phyloP scores from a whole-genome alignment of 1,140 invertebrate species.

The Tenebrio molitor region DNA sequence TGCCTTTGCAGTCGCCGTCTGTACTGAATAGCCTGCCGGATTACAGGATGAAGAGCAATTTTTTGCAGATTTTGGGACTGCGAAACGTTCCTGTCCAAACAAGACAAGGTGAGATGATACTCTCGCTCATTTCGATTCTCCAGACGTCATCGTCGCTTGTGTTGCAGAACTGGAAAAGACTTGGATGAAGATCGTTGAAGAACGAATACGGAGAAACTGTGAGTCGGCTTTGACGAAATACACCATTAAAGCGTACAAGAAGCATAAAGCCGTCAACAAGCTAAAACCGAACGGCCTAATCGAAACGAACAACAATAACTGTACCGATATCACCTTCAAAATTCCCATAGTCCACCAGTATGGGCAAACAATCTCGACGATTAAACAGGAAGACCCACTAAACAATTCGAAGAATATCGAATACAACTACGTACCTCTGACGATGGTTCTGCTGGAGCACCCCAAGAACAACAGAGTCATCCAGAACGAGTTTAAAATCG shows the following conservation, averaged over 20 bases:
- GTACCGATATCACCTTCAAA: slow-evolving; percentile 47
- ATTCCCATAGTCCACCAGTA: slow-evolving; percentile 55
- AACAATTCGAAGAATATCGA: slow-evolving; percentile 13
- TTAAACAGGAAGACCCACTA: slow-evolving; percentile 8
- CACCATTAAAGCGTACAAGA: slow-evolving; percentile 52
- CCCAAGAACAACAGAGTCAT: neutral
- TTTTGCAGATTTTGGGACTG: slow-evolving; percentile 59
- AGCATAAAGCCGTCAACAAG: slow-evolving; percentile 39
- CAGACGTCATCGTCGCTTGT: too few species aligned
- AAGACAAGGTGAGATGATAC: slow-evolving; percentile 61
- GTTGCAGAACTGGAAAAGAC: slow-evolving; percentile 60
- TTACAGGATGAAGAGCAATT: slow-evolving; percentile 58
- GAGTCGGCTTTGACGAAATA: slow-evolving; percentile 60
- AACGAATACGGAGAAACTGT: slow-evolving; percentile 59
- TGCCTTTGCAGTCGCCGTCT: slow-evolving; percentile 60
- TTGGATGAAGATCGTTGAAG: slow-evolving; percentile 62
- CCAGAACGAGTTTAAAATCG: neutral
- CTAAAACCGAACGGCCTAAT: slow-evolving; percentile 41
- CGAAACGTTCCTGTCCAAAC: slow-evolving; percentile 49
- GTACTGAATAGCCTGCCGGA: slow-evolving; percentile 57
- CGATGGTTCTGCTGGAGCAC: slow-evolving; percentile 47
- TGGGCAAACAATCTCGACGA: slow-evolving; percentile 11
- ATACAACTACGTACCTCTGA: slow-evolving; percentile 48
- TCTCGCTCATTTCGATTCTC: too few species aligned
- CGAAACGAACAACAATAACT: slow-evolving; percentile 38